Conservation (phyloP, 1,140 invertebrate genomes). For the Hyphantria cunea region DNA sequence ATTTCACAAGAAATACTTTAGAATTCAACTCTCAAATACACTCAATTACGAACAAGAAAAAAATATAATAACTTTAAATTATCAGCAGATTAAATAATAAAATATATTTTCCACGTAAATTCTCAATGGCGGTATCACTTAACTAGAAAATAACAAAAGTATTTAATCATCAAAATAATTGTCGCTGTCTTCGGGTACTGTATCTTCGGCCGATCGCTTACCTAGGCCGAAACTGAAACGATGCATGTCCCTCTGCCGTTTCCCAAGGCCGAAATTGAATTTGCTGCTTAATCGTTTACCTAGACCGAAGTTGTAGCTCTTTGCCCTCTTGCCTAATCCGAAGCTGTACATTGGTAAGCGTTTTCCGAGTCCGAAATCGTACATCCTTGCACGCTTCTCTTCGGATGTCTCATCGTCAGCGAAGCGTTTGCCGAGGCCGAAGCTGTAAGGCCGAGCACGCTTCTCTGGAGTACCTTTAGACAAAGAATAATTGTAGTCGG, state of each 20-base stretch:
- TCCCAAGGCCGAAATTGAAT: constrained; percentile 73
- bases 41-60: constrained; percentile 4
- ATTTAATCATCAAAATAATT: constrained; percentile 62
- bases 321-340: constrained; percentile 68
- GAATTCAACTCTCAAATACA: constrained; percentile 10
- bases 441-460: constrained; percentile 75
- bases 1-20: constrained; percentile 44
- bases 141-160: constrained; percentile 32
- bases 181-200: constrained; percentile 49
- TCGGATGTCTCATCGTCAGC: constrained; percentile 53
- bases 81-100: not conserved
- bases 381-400: constrained; percentile 71
- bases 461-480: constrained; percentile 69
- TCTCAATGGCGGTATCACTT: constrained; percentile 29
- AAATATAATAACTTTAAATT: not conserved
- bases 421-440: constrained; percentile 74
- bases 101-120: constrained; percentile 43
- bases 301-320: constrained; percentile 69
- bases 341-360: constrained; percentile 67
- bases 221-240: constrained; percentile 74
- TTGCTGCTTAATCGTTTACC: constrained; percentile 70
- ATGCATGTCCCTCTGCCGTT: constrained; percentile 65
- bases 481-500: constrained; percentile 10
- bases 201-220: constrained; percentile 59
- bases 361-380: constrained; percentile 75